A percentile compares a stretch with the other conserved stretches of the same genome.
These are phyloP conservation scores for Calonectris borealis DNA, from an alignment of 2,113 vertebrate species.

Conservation along the genomic window DNA sequence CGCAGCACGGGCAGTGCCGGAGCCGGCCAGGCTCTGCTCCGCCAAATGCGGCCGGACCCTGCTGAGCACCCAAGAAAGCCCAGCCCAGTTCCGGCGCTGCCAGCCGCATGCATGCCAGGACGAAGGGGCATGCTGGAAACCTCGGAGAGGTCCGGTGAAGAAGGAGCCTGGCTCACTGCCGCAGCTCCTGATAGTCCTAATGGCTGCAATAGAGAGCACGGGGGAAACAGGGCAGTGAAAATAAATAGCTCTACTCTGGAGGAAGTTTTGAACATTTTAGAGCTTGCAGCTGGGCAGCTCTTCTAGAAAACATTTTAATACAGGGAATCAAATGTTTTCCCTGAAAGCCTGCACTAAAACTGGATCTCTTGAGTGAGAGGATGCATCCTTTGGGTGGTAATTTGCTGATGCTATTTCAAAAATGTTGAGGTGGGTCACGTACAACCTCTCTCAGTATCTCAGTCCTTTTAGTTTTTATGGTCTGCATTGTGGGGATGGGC, in stretches of 20 bases:
- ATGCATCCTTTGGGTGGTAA: not conserved
- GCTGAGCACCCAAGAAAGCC: fast-evolving
- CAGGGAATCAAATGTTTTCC: not conserved
- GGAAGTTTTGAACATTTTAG: not conserved
- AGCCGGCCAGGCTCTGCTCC: not conserved
- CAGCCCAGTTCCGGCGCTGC: not conserved
- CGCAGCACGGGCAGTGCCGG: fast-evolving
- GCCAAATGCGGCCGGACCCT: not conserved
- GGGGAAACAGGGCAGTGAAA: not conserved
- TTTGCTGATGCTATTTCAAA: conserved; percentile 28
- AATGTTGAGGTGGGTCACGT: not conserved
- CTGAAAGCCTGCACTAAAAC: conserved; percentile 11
- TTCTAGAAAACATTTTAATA: conserved; percentile 38
- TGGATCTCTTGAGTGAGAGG: conserved; percentile 17
- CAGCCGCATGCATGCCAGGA: not conserved
- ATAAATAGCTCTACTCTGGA: not conserved
- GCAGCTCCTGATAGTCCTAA: not conserved
- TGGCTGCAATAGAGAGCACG: not conserved
- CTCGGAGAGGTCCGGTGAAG: fast-evolving
- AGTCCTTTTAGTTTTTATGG: not conserved
- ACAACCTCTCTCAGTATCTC: not conserved
- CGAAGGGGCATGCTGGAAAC: not conserved
- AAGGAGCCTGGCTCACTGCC: not conserved
- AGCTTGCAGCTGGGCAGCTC: conserved; percentile 20
- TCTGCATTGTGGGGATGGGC: not conserved